Evolutionary conservation across 2,888 invertebrate genomes (phyloP).

Genomic region (Sminthurinus aureus): DNA sequence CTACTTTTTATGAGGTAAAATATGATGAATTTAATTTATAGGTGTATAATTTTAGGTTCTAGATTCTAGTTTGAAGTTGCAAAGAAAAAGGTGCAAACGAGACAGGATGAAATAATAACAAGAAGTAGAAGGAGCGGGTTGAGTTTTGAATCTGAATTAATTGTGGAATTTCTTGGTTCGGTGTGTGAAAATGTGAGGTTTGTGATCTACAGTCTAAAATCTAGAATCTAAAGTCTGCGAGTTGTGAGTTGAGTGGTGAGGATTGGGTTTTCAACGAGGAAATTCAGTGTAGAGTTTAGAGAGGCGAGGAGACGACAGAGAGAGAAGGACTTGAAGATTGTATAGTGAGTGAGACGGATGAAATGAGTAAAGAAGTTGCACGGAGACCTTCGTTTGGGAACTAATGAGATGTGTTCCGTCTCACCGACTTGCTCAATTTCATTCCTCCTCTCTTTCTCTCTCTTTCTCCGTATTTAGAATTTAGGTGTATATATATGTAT

Average conservation of each 20-base stretch:
- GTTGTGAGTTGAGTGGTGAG: background rate
- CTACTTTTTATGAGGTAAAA: too few species aligned
- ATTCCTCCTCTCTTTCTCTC: background rate
- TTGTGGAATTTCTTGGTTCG: too few species aligned
- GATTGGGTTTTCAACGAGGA: background rate
- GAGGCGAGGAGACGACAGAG: background rate
- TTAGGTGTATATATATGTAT: too few species aligned
- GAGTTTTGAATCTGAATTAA: too few species aligned
- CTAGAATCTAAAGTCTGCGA: background rate
- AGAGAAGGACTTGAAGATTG: background rate
- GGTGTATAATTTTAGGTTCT: too few species aligned
- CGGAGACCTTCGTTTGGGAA: conserved; percentile 1
- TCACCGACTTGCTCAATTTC: conserved; percentile 3
- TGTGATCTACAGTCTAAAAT: background rate
- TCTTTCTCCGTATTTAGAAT: background rate
- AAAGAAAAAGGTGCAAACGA: too few species aligned
- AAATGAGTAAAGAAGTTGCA: background rate
- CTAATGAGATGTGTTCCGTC: conserved; percentile 7
- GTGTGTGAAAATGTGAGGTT: background rate
- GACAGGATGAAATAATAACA: too few species aligned
- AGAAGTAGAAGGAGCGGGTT: too few species aligned
- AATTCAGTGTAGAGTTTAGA: background rate
- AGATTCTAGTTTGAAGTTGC: too few species aligned
- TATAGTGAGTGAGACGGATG: background rate
- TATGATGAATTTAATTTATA: too few species aligned